phyloP scores from a whole-genome alignment of 2,888 invertebrate species.

The Ectemnius continuus region DNA sequence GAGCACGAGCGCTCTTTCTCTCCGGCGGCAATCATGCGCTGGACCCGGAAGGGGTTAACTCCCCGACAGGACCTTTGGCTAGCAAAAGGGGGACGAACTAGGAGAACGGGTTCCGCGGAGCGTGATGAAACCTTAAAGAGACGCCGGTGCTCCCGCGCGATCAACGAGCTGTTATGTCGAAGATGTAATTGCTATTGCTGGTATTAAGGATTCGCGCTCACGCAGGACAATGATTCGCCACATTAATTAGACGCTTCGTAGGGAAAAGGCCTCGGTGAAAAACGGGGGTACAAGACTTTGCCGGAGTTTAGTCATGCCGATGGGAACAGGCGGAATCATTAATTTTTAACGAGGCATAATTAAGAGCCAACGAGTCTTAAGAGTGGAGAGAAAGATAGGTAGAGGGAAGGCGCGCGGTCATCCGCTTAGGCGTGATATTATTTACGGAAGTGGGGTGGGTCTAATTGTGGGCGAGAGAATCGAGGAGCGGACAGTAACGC shows the following conservation, averaged over 20 bases:
- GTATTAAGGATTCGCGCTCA: conserved; percentile 33
- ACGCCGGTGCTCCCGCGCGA: conserved; percentile 41
- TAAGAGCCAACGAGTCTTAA: conserved; percentile 23
- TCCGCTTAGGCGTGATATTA: conserved; percentile 28
- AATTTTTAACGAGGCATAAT: conserved; percentile 21
- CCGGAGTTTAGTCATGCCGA: background rate
- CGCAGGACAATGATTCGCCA: conserved; percentile 8
- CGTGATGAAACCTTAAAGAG: conserved; percentile 67
- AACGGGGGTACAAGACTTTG: background rate
- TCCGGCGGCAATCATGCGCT: conserved; percentile 27
- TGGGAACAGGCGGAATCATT: conserved; percentile 2
- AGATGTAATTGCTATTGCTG: conserved; percentile 44
- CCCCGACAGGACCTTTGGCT: conserved; percentile 34
- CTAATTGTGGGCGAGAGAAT: conserved; percentile 42
- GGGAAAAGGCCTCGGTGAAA: background rate
- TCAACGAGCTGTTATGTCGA: conserved; percentile 44
- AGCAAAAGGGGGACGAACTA: conserved; percentile 23
- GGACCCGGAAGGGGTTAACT: conserved; percentile 63
- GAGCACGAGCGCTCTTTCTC: conserved; percentile 49
- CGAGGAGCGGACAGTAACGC: conserved; percentile 27
- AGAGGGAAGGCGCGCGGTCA: conserved; percentile 12
- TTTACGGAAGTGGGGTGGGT: conserved; percentile 37
- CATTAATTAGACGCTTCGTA: background rate
- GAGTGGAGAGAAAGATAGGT: too few species aligned
- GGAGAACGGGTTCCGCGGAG: conserved; percentile 47